Conservation (phyloP, 2,888 invertebrate genomes). For the Bimastos eiseni region DNA sequence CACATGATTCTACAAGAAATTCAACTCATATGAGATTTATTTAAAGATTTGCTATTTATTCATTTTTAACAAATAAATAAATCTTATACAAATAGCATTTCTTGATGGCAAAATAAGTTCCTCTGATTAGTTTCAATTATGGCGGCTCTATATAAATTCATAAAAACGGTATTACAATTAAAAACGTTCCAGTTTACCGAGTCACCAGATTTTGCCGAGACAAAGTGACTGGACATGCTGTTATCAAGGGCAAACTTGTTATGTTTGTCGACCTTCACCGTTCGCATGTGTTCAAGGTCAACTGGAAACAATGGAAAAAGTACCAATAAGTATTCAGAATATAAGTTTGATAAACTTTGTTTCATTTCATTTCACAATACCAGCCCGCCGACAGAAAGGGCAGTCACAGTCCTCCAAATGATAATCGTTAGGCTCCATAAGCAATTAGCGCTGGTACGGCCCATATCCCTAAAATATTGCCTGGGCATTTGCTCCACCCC, state of each 20-base stretch:
- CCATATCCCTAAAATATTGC: too few species aligned
- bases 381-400: too few species aligned
- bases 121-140: neutral
- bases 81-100: too few species aligned
- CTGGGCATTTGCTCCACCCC: too few species aligned
- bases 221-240: slow-evolving; percentile 63
- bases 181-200: slow-evolving; percentile 55
- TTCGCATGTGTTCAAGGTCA: slow-evolving; percentile 65
- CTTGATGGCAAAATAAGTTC: neutral
- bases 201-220: slow-evolving; percentile 67
- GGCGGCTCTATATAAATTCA: neutral
- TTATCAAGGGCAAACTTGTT: slow-evolving; percentile 63
- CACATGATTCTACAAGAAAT: neutral
- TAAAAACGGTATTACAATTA: neutral
- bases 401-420: too few species aligned
- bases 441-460: too few species aligned
- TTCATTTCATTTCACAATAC: neutral
- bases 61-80: too few species aligned
- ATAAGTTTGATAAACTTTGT: neutral
- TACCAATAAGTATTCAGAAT: neutral
- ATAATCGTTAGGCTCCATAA: too few species aligned
- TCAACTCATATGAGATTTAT: neutral
- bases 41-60: too few species aligned
- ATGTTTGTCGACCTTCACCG: slow-evolving; percentile 65
- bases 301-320: slow-evolving; percentile 49